These are phyloP conservation scores for Glyphotaelius pellucidus DNA, from an alignment of 2,888 invertebrate species.

Conservation along the genomic window DNA sequence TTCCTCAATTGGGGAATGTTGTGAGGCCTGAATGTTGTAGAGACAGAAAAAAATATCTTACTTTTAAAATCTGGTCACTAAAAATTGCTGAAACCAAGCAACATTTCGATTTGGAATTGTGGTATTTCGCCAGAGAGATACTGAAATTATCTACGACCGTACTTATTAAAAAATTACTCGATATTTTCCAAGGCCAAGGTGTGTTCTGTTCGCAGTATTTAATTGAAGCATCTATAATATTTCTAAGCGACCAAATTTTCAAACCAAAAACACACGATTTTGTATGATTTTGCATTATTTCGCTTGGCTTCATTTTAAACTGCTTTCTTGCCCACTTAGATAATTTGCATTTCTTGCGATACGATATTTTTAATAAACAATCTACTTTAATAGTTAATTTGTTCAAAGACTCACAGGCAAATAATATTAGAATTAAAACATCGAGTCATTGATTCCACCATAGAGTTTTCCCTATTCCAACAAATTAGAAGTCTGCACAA, in stretches of 20 bases:
- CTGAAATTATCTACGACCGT: neutral
- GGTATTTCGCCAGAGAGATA: neutral
- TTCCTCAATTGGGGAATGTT: no score
- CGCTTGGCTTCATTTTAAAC: no score
- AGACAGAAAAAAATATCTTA: no score
- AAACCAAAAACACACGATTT: no score
- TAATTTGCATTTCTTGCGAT: neutral
- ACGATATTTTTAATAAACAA: neutral
- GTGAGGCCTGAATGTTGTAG: no score
- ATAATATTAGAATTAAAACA: neutral
- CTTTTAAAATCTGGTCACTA: neutral
- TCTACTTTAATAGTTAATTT: neutral
- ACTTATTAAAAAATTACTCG: no score
- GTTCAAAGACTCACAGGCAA: neutral
- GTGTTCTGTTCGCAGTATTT: no score
- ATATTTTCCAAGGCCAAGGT: no score
- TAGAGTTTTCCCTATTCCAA: neutral
- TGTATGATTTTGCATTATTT: no score
- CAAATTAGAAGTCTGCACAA: neutral
- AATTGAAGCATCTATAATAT: no score
- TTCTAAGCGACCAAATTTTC: no score
- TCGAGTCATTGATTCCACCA: neutral
- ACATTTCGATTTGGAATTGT: neutral
- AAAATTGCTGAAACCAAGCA: neutral
- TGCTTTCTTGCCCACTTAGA: neutral